These are phyloP conservation scores for Cheirogaleus major DNA, from an alignment of 2,797 vertebrate genomes.

Conservation along the genomic window DNA sequence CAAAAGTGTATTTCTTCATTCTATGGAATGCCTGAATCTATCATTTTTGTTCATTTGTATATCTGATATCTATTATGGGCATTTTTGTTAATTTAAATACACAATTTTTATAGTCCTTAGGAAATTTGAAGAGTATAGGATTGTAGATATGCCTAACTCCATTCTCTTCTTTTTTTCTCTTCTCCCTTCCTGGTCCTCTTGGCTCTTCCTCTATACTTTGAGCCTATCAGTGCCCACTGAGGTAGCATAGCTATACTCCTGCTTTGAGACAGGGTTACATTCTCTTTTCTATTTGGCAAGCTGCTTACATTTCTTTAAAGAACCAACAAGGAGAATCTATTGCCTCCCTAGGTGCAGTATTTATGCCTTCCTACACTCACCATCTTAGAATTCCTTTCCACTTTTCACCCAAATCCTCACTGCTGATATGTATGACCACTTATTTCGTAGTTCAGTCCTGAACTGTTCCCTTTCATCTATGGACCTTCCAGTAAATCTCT, in stretches of 20 bases:
- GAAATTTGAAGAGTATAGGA: not conserved
- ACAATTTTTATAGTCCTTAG: not conserved
- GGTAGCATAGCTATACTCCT: not conserved
- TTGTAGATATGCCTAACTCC: not conserved
- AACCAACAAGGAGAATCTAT: not conserved
- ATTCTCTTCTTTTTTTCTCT: not conserved
- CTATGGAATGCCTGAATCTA: not conserved
- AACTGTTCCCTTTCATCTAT: not conserved
- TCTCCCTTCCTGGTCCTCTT: not conserved
- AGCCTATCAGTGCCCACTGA: not conserved
- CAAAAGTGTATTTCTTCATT: not conserved
- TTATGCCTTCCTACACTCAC: not conserved
- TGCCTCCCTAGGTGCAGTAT: not conserved
- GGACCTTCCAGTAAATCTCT: not conserved
- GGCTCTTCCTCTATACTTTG: not conserved
- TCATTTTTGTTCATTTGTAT: not conserved
- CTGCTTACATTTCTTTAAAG: not conserved
- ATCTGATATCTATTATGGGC: not conserved
- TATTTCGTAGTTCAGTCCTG: not conserved
- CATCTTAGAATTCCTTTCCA: not conserved
- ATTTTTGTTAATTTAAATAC: not conserved
- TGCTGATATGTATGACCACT: not conserved
- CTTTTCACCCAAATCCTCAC: not conserved
- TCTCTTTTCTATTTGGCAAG: not conserved
- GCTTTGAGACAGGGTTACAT: not conserved